Percentiles rank a stretch among this genome's conserved stretches.
phyloP scores from a whole-genome alignment of 2,113 vertebrate species.

The Emberiza fucata region DNA sequence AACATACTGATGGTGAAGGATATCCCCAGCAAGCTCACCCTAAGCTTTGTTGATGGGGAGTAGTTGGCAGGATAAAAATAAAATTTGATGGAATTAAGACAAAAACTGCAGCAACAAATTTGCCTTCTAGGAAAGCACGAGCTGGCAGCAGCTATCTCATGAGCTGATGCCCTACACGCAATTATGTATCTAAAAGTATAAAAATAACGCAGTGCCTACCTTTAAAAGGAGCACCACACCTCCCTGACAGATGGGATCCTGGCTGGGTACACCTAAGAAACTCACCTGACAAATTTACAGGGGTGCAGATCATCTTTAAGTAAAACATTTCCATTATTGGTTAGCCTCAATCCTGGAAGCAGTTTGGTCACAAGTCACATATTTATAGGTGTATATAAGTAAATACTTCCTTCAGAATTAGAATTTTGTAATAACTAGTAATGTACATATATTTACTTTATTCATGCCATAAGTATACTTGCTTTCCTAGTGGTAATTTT shows the following conservation, averaged over 20 bases:
- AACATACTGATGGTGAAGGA: not conserved
- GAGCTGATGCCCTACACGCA: not conserved
- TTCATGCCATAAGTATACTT: not conserved
- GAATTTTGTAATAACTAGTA: not conserved
- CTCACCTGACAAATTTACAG: not conserved
- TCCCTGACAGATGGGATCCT: rapidly evolving
- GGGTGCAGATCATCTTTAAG: not conserved
- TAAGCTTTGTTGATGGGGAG: not conserved
- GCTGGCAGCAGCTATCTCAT: not conserved
- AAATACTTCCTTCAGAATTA: not conserved
- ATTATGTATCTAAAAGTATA: rapidly evolving
- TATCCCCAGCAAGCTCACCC: not conserved
- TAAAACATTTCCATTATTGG: not conserved
- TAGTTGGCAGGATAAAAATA: not conserved
- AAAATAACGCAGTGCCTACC: not conserved
- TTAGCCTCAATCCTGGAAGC: not conserved
- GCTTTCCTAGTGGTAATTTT: not conserved
- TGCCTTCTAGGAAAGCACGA: not conserved
- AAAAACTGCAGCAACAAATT: not conserved
- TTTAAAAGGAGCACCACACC: not conserved
- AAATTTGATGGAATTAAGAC: not conserved
- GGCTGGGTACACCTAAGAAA: not conserved
- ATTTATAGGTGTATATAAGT: not conserved
- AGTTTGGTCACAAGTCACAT: not conserved
- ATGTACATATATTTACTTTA: not conserved